Evolutionary conservation across 2,113 vertebrate species (phyloP), one percentile per base, ranked within the genome.

Genomic region (Antechinus flavipes): DNA sequence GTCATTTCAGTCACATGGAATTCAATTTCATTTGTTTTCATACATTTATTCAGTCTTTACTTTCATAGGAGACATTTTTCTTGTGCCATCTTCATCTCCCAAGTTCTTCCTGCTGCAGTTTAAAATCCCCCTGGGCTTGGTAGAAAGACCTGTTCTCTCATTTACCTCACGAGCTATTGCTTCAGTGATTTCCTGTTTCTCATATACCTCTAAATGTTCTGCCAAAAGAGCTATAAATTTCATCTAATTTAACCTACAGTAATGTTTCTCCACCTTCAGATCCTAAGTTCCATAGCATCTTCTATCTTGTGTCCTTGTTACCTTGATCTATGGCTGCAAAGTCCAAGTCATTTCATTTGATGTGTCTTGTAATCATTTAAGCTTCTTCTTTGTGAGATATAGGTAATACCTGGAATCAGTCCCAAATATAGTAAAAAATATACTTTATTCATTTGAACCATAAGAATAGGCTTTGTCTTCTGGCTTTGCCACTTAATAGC

Each of bases 141-240:
- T 26, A 95, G 35, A 92, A 22, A 91, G 24, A 12, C 47, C 30
- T 56, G n/a, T 12, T 91, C 35, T 95, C 22, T 90, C 35, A 42
- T 94, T 96, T 93, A 93, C 30, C 91, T 47, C 1, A 94, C 58
- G 46, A 58, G 93, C 16, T 93, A 42, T 92, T 97, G 93, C 91
- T 94, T 91, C 30, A 94, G 0, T 94, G 76, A 94, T 92, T 90
- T 91, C 52, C 47, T 94, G 94, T 96, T 94, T 61, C 68, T 93
- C 27, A 94, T 92, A 61, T 49, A 25, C 55, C 94, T 84, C 19
- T 96, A 94, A 94, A 68, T 96, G 91, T 95, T 94, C 68, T 95
- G 26, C 91, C 46, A 53, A 89, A 56, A 94, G 91, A 96, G 56
- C 30, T 61, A 12, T 94, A 23, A 58, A 76, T 16, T 94, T 10